These are phyloP conservation scores for Parelbella ahira DNA, from an alignment of 2,888 invertebrate species.

Conservation along the genomic window DNA sequence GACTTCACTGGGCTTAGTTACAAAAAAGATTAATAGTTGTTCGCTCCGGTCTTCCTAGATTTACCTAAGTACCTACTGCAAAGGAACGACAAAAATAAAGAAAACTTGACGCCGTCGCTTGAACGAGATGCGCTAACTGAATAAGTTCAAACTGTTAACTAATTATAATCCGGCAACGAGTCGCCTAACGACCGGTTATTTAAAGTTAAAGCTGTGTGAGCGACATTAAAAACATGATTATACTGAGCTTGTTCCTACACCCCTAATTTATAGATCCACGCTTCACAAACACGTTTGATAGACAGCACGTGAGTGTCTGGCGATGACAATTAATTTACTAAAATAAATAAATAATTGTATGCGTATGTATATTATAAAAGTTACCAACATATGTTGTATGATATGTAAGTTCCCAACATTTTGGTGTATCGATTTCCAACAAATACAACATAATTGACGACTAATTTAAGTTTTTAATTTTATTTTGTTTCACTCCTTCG, in stretches of 20 bases:
- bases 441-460: too few relatives aligned
- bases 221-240: conserved; percentile 57
- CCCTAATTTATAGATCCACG: conserved; percentile 58
- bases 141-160: conserved; percentile 49
- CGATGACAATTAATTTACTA: too few relatives aligned
- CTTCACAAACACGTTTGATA: conserved; percentile 7
- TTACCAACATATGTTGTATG: too few relatives aligned
- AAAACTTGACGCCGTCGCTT: conserved; percentile 4
- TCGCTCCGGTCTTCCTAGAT: conserved; percentile 2
- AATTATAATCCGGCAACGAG: conserved; percentile 61
- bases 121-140: conserved; percentile 27
- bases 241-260: conserved; percentile 48
- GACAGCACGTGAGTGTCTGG: too few relatives aligned
- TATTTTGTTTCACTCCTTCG: too few relatives aligned
- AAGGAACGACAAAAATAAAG: conserved; percentile 11
- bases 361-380: too few relatives aligned
- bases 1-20: conserved; percentile 1
- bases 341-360: too few relatives aligned
- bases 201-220: conserved; percentile 61
- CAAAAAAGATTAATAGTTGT: conserved; percentile 8
- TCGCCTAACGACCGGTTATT: conserved; percentile 63
- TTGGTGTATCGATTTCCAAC: too few relatives aligned
- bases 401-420: too few relatives aligned
- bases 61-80: conserved; percentile 5
- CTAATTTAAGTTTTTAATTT: too few relatives aligned